Percentiles rank a stretch among this genome's conserved stretches.
These are phyloP conservation scores for Heliconius melpomene DNA, from an alignment of 1,140 invertebrate genomes.

Conservation along the genomic window DNA sequence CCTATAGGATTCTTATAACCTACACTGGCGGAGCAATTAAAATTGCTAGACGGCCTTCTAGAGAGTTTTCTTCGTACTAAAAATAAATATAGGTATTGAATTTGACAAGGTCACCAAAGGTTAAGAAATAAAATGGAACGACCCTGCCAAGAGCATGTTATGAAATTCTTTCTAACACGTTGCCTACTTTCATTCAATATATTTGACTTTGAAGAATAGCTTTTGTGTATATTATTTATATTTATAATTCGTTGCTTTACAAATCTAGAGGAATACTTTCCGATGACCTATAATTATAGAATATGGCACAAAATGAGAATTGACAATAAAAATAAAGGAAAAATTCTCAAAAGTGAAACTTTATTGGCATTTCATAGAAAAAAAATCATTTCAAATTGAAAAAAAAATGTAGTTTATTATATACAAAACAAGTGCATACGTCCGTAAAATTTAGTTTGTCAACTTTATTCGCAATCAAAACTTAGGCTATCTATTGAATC, in stretches of 20 bases:
- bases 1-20: not conserved
- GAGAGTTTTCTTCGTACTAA: not conserved
- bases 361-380: too few species aligned
- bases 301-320: too few species aligned
- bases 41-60: not conserved
- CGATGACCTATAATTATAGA: too few species aligned
- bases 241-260: not conserved
- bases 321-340: too few species aligned
- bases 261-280: too few species aligned
- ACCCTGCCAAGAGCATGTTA: not conserved
- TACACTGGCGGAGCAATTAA: not conserved
- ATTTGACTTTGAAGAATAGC: not conserved
- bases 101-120: constrained; percentile 5
- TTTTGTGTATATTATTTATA: not conserved
- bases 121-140: not conserved
- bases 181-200: not conserved
- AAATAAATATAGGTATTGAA: not conserved
- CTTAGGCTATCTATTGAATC: too few species aligned
- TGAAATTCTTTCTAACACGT: constrained; percentile 2
- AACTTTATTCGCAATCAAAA: too few species aligned
- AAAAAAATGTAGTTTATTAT: too few species aligned
- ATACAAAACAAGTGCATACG: too few species aligned
- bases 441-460: too few species aligned
- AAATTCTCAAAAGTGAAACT: too few species aligned
- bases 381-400: too few species aligned